Conservation (phyloP, 2,888 invertebrate species). For the Nephrotoma guestfalica region DNA sequence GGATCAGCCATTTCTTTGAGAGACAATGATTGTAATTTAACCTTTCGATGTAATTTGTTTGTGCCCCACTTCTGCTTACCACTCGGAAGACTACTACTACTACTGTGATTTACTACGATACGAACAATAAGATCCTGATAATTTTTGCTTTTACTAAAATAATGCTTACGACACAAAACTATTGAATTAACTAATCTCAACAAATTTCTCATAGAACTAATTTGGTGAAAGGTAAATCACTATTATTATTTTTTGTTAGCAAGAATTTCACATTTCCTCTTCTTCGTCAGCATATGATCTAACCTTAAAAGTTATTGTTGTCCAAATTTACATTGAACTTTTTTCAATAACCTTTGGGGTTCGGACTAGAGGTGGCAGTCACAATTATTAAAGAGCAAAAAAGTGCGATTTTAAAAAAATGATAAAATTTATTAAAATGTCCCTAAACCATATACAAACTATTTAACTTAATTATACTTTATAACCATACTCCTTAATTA, state of each 20-base stretch:
- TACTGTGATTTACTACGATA: background rate
- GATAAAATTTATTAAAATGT: background rate
- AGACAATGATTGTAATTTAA: slow-evolving; percentile 38
- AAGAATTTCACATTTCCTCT: background rate
- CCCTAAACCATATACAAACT: background rate
- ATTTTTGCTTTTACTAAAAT: background rate
- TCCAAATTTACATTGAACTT: background rate
- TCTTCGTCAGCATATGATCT: slow-evolving; percentile 1
- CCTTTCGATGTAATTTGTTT: slow-evolving; percentile 53
- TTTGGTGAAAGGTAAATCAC: background rate
- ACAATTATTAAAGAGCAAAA: background rate
- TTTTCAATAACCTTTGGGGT: background rate
- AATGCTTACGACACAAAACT: background rate
- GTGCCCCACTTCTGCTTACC: slow-evolving; percentile 44
- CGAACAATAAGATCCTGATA: background rate
- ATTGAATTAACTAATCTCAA: background rate
- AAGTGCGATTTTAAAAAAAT: background rate
- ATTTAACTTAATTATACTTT: background rate
- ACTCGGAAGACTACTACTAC: background rate
- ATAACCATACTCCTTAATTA: slow-evolving; percentile 39
- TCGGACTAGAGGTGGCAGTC: background rate
- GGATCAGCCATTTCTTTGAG: slow-evolving; percentile 53
- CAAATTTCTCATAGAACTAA: background rate
- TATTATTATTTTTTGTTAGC: background rate
- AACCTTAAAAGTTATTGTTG: background rate